Conservation (phyloP, 2,797 vertebrate species). For the Buceros bicornis region DNA sequence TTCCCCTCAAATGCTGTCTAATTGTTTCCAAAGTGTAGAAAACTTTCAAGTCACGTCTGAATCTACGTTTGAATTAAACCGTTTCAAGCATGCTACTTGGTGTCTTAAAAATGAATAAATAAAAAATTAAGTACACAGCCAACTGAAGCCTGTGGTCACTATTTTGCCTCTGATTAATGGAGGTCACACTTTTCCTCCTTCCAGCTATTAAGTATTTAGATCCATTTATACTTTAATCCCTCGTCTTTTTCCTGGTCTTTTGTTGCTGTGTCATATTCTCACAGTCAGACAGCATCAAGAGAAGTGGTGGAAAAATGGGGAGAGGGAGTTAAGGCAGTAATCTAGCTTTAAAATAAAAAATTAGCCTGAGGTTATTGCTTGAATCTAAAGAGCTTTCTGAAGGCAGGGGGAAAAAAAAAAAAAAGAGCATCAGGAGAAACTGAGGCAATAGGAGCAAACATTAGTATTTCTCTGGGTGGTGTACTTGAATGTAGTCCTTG, state of each 20-base stretch:
- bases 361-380: slow-evolving; percentile 17
- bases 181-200: slow-evolving; percentile 36
- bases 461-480: not conserved
- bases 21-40: not conserved
- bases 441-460: not conserved
- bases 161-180: slow-evolving; percentile 34
- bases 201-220: slow-evolving; percentile 51
- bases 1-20: not conserved
- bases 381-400: not conserved
- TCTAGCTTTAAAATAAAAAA: slow-evolving; percentile 60
- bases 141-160: not conserved
- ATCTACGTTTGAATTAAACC: not conserved
- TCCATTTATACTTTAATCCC: slow-evolving; percentile 53
- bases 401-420: not conserved
- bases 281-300: slow-evolving; percentile 40
- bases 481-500: not conserved
- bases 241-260: slow-evolving; percentile 21
- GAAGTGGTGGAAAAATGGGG: slow-evolving; percentile 52
- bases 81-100: not conserved
- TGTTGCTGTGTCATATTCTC: slow-evolving; percentile 48
- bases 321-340: slow-evolving; percentile 49
- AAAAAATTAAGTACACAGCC: not conserved
- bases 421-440: not conserved
- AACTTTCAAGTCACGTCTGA: not conserved
- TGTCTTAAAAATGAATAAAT: not conserved